phyloP scores from a whole-genome alignment of 2,113 vertebrate genomes.

The Upupa epops region DNA sequence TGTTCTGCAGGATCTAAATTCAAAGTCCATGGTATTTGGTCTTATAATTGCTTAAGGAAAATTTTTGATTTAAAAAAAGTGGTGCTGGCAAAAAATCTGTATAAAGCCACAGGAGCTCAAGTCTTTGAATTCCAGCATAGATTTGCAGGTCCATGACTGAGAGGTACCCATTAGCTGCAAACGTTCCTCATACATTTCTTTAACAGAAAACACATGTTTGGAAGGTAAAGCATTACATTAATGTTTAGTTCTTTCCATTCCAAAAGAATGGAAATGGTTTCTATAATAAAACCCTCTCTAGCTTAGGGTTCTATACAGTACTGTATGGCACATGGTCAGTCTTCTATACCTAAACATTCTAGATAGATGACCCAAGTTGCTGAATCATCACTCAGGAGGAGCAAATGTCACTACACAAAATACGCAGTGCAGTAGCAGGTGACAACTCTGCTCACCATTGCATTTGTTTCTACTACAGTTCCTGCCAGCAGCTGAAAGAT shows the following conservation, averaged over 20 bases:
- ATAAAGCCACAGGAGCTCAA: not conserved
- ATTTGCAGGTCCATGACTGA: not conserved
- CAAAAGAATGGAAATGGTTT: not conserved
- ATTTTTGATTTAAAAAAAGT: not conserved
- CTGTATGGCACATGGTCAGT: not conserved
- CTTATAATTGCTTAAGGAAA: constrained; percentile 23
- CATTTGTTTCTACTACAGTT: not conserved
- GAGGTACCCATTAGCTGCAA: not conserved
- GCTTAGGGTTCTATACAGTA: not conserved
- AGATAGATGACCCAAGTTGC: no score
- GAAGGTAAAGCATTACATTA: not conserved
- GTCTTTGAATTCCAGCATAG: not conserved
- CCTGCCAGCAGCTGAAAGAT: not conserved
- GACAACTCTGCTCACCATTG: not conserved
- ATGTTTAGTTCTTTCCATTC: not conserved
- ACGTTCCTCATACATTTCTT: not conserved
- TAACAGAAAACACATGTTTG: not conserved
- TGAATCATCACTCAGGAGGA: not conserved
- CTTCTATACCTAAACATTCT: no score
- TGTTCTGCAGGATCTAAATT: not conserved
- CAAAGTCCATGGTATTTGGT: constrained; percentile 8
- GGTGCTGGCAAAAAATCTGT: not conserved
- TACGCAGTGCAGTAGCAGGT: not conserved
- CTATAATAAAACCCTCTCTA: not conserved
- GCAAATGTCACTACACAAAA: not conserved